Percentiles rank a stretch among this genome's conserved stretches.
Conservation (phyloP, 2,888 invertebrate genomes). For the Acronicta alni region DNA sequence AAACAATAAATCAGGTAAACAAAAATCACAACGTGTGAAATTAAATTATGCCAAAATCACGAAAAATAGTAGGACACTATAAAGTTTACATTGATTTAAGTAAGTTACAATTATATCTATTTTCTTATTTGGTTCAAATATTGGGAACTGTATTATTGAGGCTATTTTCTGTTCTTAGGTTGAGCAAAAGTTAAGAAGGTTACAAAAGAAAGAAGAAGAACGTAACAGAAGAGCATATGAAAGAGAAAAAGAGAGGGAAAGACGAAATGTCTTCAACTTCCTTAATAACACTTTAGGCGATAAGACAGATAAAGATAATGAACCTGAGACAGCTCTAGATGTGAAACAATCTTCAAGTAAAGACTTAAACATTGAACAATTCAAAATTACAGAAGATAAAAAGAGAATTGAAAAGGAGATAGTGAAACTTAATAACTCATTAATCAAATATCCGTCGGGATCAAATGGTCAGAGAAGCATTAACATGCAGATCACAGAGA, state of each 20-base stretch:
- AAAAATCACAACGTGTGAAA: no score
- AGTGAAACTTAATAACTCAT: slow-evolving; percentile 90
- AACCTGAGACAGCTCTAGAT: slow-evolving; percentile 62
- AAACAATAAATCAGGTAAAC: no score
- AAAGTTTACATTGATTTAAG: no score
- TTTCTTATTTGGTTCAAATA: neutral
- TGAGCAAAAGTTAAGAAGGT: slow-evolving; percentile 91
- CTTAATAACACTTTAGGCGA: slow-evolving; percentile 91
- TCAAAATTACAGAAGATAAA: slow-evolving; percentile 92
- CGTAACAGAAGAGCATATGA: slow-evolving; percentile 91
- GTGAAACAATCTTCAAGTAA: slow-evolving; percentile 90
- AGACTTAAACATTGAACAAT: slow-evolving; percentile 92
- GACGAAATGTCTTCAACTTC: slow-evolving; percentile 93
- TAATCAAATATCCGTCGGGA: slow-evolving; percentile 90
- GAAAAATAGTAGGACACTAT: no score
- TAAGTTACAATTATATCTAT: neutral
- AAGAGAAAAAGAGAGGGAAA: slow-evolving; percentile 89
- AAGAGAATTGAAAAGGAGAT: slow-evolving; percentile 92
- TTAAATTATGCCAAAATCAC: no score
- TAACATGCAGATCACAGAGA: slow-evolving; percentile 89
- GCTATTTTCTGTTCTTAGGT: slow-evolving; percentile 70
- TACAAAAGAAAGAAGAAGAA: slow-evolving; percentile 91
- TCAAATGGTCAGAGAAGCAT: slow-evolving; percentile 90
- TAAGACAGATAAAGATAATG: slow-evolving; percentile 62
- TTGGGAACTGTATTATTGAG: neutral